A percentile compares a stretch with the other conserved stretches of the same genome.
These are phyloP conservation scores for Homarus gammarus DNA, from an alignment of 2,888 invertebrate genomes.

Conservation along the genomic window DNA sequence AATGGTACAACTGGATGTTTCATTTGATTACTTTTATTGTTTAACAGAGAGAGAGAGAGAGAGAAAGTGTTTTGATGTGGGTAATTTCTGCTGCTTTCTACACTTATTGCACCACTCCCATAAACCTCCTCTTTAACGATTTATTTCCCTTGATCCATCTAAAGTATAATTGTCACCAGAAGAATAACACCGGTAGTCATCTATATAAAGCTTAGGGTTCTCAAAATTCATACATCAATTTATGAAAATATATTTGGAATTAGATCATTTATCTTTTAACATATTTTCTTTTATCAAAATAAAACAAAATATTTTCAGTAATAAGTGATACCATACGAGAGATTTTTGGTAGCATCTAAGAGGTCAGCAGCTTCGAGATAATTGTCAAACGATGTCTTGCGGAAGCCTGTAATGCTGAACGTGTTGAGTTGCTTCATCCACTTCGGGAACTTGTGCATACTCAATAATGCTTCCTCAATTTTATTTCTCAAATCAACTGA, in stretches of 20 bases:
- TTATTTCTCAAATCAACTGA: constrained; percentile 80
- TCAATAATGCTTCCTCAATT: constrained; percentile 80
- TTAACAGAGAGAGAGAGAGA: no score
- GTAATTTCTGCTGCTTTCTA: no score
- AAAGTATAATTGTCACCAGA: no score
- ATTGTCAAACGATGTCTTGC: constrained; percentile 56
- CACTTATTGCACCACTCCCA: no score
- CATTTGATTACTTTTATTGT: no score
- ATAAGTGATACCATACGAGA: constrained; percentile 62
- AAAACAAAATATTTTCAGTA: constrained; percentile 19
- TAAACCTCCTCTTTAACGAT: no score
- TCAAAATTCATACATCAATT: no score
- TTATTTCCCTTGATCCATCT: no score
- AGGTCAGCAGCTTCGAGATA: constrained; percentile 60
- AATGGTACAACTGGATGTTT: no score
- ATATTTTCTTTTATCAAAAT: not conserved
- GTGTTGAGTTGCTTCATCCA: constrained; percentile 80
- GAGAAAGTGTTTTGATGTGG: no score
- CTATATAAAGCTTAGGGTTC: no score
- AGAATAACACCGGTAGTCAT: no score
- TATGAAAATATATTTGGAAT: constrained; percentile 4
- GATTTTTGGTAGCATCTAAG: constrained; percentile 58
- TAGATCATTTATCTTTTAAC: not conserved
- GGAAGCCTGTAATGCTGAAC: constrained; percentile 82
- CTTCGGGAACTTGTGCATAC: constrained; percentile 78